Evolutionary conservation across 2,113 vertebrate species (phyloP).

Genomic region (Crotophaga sulcirostris): DNA sequence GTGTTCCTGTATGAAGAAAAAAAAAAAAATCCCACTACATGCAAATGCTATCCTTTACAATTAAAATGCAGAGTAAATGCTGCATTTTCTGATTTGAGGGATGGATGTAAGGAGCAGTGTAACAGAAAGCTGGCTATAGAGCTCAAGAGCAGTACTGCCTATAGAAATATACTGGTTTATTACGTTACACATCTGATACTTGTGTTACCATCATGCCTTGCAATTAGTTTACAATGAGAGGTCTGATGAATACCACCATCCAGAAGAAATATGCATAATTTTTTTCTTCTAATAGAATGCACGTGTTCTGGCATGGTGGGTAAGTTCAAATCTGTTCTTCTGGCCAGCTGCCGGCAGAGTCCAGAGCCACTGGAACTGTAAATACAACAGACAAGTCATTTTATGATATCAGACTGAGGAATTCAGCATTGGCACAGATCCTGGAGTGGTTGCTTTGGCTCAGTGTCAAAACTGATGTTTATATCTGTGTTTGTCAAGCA

Average conservation of each 20-base stretch:
- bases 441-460: slow-evolving; percentile 73
- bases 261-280: slow-evolving; percentile 54
- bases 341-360: slow-evolving; percentile 65
- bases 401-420: slow-evolving; percentile 75
- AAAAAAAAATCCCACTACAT: neutral
- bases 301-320: slow-evolving; percentile 65
- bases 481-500: slow-evolving; percentile 73
- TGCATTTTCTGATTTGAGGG: neutral
- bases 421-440: slow-evolving; percentile 74
- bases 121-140: neutral
- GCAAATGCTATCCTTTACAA: neutral
- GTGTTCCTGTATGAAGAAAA: neutral
- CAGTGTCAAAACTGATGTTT: slow-evolving; percentile 59
- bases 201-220: slow-evolving; percentile 4
- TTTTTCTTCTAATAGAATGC: slow-evolving; percentile 69
- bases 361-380: slow-evolving; percentile 73
- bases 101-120: neutral
- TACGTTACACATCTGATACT: slow-evolving; percentile 17
- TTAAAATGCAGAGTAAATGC: neutral
- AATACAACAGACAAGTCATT: slow-evolving; percentile 75
- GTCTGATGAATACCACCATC: slow-evolving; percentile 47
- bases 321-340: slow-evolving; percentile 69
- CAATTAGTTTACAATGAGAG: slow-evolving; percentile 50
- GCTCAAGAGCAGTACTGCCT: neutral
- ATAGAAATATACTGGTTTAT: neutral